Evolutionary conservation across 2,888 invertebrate species (phyloP), one percentile per base, ranked within the genome.

Genomic region (Tetragonula carbonaria): DNA sequence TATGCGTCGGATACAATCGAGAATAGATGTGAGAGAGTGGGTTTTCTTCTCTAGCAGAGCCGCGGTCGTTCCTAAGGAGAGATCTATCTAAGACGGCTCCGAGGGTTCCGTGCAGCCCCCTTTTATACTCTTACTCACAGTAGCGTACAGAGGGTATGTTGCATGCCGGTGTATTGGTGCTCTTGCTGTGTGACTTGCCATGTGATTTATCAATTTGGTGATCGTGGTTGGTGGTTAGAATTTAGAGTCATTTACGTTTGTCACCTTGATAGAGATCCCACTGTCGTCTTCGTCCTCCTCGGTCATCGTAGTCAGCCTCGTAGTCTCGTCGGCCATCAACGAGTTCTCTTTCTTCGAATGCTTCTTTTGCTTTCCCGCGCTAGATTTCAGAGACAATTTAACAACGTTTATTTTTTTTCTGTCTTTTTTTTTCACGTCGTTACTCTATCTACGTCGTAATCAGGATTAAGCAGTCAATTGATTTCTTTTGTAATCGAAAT

Each of bases 271-370:
- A 74, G 95, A 96, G 84, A 96, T 95, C 70, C 94, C 94, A 91
- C 95, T 95, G 82, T 96, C 96, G 90, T 97, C 97, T 89, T 97
- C 97, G 88, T 98, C 98, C 86, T 97, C 97, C 94, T 98, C 98
- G 85, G 96, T 96, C 98, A 98, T 98, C 55, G 97, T 97, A 45
- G 98, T 97, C 65, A 98, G 95, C 86, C 98, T 96, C 91, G 95
- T 95, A 84, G 95, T 95, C 90, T 96, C 96, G 85, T 96, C 96
- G 21, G 95, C 95, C 80, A 94, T 94, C 74, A 95, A 92, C 14
- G 95, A 95, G 88, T 96, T 96, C 87, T 96, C 97, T 94, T 97
- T 97, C 84, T 96, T 96, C 71, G 96, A 95, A 80, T 96, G 95
- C 91, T 97, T 97, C 95, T 97, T 97, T 93, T 96, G 96, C 95